phyloP scores from a whole-genome alignment of 37 sponge, comb jelly and placozoan species.

The Aplysina aerophoba region DNA sequence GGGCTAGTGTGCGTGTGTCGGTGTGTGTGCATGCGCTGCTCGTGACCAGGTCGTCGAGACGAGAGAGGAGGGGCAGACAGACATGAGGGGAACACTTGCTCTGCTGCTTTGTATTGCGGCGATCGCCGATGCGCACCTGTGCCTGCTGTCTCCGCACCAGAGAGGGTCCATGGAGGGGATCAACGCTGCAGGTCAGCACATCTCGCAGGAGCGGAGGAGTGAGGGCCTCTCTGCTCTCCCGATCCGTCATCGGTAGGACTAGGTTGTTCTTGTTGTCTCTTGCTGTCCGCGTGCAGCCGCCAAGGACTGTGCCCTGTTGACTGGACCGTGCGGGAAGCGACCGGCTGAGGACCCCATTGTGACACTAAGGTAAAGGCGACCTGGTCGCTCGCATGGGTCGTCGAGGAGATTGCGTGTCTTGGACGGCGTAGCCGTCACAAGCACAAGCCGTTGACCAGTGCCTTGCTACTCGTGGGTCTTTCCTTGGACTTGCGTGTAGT shows the following conservation, averaged over 20 bases:
- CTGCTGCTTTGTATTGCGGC: slow-evolving; percentile 13
- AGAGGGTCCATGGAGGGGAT: slow-evolving; percentile 65
- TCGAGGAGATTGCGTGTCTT: too few relatives aligned
- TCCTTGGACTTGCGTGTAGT: slow-evolving; percentile 8
- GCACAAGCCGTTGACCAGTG: too few relatives aligned
- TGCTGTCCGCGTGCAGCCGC: slow-evolving; percentile 51
- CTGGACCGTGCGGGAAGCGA: slow-evolving; percentile 50
- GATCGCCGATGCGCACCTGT: slow-evolving; percentile 62
- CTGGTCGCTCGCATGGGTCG: too few relatives aligned
- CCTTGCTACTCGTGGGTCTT: too few relatives aligned
- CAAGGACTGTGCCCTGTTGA: slow-evolving; percentile 51
- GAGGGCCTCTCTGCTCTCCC: too few relatives aligned
- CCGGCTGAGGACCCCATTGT: slow-evolving; percentile 18
- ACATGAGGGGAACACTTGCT: neutral
- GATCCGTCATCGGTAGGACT: neutral
- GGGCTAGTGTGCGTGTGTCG: too few relatives aligned
- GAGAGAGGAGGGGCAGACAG: too few relatives aligned
- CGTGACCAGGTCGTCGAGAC: neutral
- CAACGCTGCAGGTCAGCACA: slow-evolving; percentile 54
- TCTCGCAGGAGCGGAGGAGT: too few relatives aligned
- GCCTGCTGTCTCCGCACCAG: slow-evolving; percentile 76
- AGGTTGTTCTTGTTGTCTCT: neutral
- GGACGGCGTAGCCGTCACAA: too few relatives aligned
- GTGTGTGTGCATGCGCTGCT: too few relatives aligned
- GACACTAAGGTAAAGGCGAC: slow-evolving; percentile 48